Evolutionary conservation across 2,797 vertebrate species (phyloP), one percentile per base, ranked within the genome.

Genomic region (Atherinosoma microstoma): DNA sequence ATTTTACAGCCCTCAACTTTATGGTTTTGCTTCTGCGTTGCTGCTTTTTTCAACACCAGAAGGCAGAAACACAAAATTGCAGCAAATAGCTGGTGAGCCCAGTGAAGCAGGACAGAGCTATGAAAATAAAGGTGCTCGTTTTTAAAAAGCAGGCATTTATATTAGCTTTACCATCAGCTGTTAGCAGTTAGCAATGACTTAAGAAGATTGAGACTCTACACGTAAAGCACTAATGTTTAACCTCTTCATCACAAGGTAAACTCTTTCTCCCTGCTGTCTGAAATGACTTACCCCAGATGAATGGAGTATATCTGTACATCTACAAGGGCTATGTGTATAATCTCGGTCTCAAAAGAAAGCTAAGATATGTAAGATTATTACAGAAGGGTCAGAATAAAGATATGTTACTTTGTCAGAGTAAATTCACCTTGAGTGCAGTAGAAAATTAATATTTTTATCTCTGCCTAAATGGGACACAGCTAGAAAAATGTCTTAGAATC

Each of bases 41-140:
- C 49, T 53, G 49, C 49, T 53, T 53, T 53, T 53, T 10, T 11
- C 49, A 53, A 53, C 49, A 53, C 49, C 49, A 53, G 49, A 27
- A 53, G 49, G 49, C 22, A 24, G 49, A 3, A 53, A 27, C 22
- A 53, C 49, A 53, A 53, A 53, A 13, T 27, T 2, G 49, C n/a
- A 22, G 22, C 8, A 51, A 51, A 51, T 51, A 24, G 49, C 12
- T 45, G 42, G 42, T 13, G 49, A 12, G 5, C 49, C 3, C 49
- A 53, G 12, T 12, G 49, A 27, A 53, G 49, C n/a, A 53, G 10
- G 4, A 53, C 3, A 3, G 22, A 12, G 22, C 49, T 24, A 53
- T 53, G 12, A 27, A 53, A 24, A 27, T 5, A 3, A 53, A 27
- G n/a, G 8, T 4, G 49, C 10, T 15, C 20, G 20, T 6, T 24